phyloP scores from a whole-genome alignment of 1,140 invertebrate species.

The Adelges cooleyi region DNA sequence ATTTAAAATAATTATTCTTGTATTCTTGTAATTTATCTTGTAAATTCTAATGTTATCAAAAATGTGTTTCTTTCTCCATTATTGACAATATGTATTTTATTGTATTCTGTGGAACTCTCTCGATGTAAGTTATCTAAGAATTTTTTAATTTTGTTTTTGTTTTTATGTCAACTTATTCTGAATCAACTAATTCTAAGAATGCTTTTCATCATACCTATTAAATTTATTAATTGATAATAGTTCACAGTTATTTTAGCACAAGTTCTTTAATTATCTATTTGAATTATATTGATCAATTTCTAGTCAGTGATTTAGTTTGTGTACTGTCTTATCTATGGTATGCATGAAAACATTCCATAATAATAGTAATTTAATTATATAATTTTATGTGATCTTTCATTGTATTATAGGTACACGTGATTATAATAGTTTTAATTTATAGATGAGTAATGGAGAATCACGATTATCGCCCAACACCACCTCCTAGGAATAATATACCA shows the following conservation, averaged over 20 bases:
- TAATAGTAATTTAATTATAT: slow-evolving; percentile 1
- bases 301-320: background rate
- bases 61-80: too few relatives aligned
- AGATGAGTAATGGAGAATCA: slow-evolving; percentile 24
- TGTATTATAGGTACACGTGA: slow-evolving; percentile 13
- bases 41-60: too few relatives aligned
- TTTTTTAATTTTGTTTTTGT: slow-evolving; percentile 10
- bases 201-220: slow-evolving; percentile 10
- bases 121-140: too few relatives aligned
- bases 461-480: slow-evolving; percentile 9
- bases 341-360: background rate
- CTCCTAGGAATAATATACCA: slow-evolving; percentile 6
- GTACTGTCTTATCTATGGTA: slow-evolving; percentile 1
- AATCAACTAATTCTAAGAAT: background rate
- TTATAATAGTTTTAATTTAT: slow-evolving; percentile 23
- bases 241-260: slow-evolving; percentile 8
- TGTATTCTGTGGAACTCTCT: too few relatives aligned
- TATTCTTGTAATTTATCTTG: too few relatives aligned
- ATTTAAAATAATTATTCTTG: too few relatives aligned
- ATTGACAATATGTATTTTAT: too few relatives aligned
- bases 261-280: slow-evolving; percentile 4
- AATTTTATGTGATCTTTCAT: background rate
- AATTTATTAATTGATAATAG: slow-evolving; percentile 8
- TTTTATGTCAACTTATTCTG: background rate
- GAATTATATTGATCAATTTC: too few relatives aligned